phyloP scores from a whole-genome alignment of 2,888 invertebrate genomes.

The Chloroclystis v-ata region DNA sequence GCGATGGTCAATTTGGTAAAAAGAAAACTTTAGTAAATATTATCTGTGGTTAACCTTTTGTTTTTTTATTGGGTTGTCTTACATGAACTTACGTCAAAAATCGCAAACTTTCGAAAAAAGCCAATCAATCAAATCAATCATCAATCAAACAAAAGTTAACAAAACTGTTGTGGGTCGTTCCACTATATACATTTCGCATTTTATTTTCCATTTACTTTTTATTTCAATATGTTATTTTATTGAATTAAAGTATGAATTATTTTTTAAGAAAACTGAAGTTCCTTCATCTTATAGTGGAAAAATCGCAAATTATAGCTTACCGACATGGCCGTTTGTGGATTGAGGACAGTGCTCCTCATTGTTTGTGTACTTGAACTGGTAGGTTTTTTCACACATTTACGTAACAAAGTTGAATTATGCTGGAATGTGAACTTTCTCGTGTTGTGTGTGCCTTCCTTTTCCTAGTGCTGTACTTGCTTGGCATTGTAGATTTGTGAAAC shows the following conservation, averaged over 20 bases:
- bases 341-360: slow-evolving; percentile 66
- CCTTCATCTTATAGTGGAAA: slow-evolving; percentile 4
- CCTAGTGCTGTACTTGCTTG: not conserved
- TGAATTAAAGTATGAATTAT: slow-evolving; percentile 26
- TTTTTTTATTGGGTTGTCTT: not conserved
- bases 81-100: not conserved
- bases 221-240: slow-evolving; percentile 5
- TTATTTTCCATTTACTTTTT: not conserved
- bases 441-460: not conserved
- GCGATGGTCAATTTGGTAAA: too few relatives aligned
- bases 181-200: too few relatives aligned
- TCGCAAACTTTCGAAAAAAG: not conserved
- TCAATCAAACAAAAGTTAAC: not conserved
- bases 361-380: slow-evolving; percentile 71
- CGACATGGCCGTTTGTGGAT: slow-evolving; percentile 70
- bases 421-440: slow-evolving; percentile 1
- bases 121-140: not conserved
- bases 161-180: too few relatives aligned
- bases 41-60: too few relatives aligned
- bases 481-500: not conserved
- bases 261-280: slow-evolving; percentile 4
- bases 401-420: slow-evolving; percentile 1
- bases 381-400: slow-evolving; percentile 29
- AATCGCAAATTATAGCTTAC: slow-evolving; percentile 18
- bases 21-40: too few relatives aligned